These are phyloP conservation scores for Mamestra configurata DNA, from an alignment of 1,140 invertebrate species.

Conservation along the genomic window DNA sequence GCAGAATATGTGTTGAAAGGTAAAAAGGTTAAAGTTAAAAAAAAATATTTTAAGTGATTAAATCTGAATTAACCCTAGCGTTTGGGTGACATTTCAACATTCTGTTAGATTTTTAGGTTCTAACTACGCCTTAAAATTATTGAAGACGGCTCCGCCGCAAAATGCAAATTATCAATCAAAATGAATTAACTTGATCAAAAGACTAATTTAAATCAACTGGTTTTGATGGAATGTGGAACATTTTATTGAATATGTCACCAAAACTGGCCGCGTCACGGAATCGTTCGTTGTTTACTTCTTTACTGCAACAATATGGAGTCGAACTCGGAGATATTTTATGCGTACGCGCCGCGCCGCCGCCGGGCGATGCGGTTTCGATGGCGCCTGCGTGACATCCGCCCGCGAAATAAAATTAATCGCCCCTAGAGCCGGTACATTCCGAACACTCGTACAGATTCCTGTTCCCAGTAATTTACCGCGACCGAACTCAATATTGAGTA, in stretches of 20 bases:
- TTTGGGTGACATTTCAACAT: background rate
- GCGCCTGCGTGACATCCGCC: constrained; percentile 72
- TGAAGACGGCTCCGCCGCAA: background rate
- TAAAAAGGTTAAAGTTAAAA: too few species aligned
- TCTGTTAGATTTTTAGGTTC: background rate
- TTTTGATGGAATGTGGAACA: constrained; percentile 52
- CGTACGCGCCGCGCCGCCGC: constrained; percentile 59
- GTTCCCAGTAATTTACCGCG: constrained; percentile 58
- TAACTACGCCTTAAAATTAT: background rate
- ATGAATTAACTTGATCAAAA: constrained; percentile 38
- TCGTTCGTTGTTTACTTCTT: constrained; percentile 53
- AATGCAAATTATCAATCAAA: constrained; percentile 35
- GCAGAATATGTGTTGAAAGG: too few species aligned
- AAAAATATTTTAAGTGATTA: too few species aligned
- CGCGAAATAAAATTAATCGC: constrained; percentile 77
- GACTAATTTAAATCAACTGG: constrained; percentile 41
- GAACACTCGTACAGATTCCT: constrained; percentile 75
- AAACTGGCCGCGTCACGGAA: constrained; percentile 54
- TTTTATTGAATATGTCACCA: constrained; percentile 53
- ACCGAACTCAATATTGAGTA: constrained; percentile 55
- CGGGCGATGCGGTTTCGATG: constrained; percentile 56
- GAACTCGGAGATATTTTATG: constrained; percentile 64
- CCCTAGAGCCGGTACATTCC: constrained; percentile 66
- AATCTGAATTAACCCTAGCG: background rate
- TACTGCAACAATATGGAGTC: constrained; percentile 60